A percentile compares a stretch with the other conserved stretches of the same genome.
Evolutionary conservation across 2,113 vertebrate species (phyloP).

Genomic region (Catharus bicknelli): DNA sequence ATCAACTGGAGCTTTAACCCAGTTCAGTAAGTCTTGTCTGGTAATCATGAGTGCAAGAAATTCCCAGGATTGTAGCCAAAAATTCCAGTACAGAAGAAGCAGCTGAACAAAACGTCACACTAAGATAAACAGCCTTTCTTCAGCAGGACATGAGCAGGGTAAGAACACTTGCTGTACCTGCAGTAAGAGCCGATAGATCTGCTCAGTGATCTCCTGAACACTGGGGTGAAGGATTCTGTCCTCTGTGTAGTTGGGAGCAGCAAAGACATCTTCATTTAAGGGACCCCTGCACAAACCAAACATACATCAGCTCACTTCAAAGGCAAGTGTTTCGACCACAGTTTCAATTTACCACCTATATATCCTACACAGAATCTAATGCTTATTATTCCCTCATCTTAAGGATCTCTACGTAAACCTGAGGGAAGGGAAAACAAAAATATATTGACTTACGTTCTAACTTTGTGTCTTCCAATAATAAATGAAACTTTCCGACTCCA

Average conservation of each 20-base stretch:
- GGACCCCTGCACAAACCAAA: slow-evolving; percentile 81
- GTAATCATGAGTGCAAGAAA: not conserved
- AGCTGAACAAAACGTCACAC: not conserved
- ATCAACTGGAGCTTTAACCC: not conserved
- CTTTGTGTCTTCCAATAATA: slow-evolving; percentile 94
- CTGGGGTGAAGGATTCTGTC: slow-evolving; percentile 80
- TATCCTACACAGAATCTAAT: not conserved
- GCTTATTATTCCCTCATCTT: not conserved
- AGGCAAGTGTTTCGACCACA: not conserved
- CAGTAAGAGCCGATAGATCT: slow-evolving; percentile 89
- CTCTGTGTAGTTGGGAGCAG: slow-evolving; percentile 69
- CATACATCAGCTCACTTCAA: not conserved
- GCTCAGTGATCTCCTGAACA: slow-evolving; percentile 89
- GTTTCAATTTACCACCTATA: not conserved
- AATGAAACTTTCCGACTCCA: slow-evolving; percentile 96
- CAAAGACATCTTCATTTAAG: slow-evolving; percentile 93
- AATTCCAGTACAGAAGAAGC: not conserved
- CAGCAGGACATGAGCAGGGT: not conserved
- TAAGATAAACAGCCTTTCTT: not conserved
- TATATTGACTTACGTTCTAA: slow-evolving; percentile 85
- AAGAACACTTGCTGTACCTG: slow-evolving; percentile 75
- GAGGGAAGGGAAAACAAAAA: not conserved
- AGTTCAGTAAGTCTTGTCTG: not conserved
- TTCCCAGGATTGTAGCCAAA: not conserved
- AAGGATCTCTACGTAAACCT: not conserved